phyloP scores from a whole-genome alignment of 2,113 vertebrate species.

The Myanophis thanlyinensis region DNA sequence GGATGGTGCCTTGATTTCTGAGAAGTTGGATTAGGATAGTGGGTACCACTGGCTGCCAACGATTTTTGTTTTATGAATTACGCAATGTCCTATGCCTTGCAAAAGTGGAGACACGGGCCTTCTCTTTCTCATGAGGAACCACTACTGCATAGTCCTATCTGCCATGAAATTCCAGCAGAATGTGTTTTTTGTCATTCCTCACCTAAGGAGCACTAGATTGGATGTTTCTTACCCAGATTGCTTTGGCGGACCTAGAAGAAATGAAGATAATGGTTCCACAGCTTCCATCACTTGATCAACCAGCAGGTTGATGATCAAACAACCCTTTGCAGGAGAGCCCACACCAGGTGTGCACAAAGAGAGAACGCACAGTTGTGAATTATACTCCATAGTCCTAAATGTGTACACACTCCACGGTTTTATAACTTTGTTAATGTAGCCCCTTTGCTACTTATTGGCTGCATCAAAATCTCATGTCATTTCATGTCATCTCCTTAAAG shows the following conservation, averaged over 20 bases:
- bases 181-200: background rate
- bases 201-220: background rate
- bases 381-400: background rate
- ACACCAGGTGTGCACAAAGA: too few relatives aligned
- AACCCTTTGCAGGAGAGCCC: background rate
- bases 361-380: background rate
- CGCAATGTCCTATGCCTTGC: background rate
- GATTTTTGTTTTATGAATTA: slow-evolving; percentile 26
- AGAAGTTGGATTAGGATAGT: background rate
- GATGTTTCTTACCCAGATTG: background rate
- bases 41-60: slow-evolving; percentile 8
- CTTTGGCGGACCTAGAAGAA: background rate
- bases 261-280: too few relatives aligned
- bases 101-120: background rate
- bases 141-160: background rate
- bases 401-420: background rate
- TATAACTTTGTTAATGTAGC: background rate
- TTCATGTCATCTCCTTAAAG: background rate
- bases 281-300: background rate
- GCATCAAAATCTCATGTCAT: background rate
- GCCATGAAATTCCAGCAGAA: background rate
- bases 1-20: background rate
- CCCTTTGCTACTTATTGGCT: background rate
- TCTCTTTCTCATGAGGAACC: background rate
- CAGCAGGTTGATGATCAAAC: background rate